Base-by-base conservation (phyloP, 2,888 invertebrate genomes). In the Labia minor region DNA sequence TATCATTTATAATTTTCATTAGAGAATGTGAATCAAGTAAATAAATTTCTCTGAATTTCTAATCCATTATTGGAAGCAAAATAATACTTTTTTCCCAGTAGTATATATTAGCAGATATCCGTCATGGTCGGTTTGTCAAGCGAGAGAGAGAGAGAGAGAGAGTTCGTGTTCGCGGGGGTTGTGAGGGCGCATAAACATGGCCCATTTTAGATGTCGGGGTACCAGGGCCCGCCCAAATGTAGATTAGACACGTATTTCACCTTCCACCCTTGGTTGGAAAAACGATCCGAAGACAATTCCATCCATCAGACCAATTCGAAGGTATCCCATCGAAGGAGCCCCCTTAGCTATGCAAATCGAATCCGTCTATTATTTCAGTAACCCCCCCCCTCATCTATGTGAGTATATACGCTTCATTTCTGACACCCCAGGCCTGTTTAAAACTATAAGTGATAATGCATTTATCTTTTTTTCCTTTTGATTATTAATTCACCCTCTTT, bases 211-310 rank as follows among this genome's bases (percentile, higher is more conserved):
- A 26, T 26, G 26, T 26, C 8, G n/a, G n/a, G 11, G 6, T 8
- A 11, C 33, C 33, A 49, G 49, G 49, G 49, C 3, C 26, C 26
- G 26, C 26, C 26, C 26, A 49, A 49, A 49, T 49, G 16, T 14
- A 49, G 49, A 49, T 49, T 49, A 49, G 49, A 49, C 49, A 49
- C 49, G 49, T 49, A 49, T 49, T 49, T 49, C 49, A 49, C 49
- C 49, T 49, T 49, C 49, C 49, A 8, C 26, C 26, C 26, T 26
- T 8, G 26, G 26, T 26, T 6, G 26, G 26, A 26, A 26, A 26
- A 26, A 26, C 26, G 26, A 26, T 26, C 26, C 2, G 49, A 49
- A 49, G 49, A 49, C 49, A 49, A 49, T 49, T 49, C 49, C 49
- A 49, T 49, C 49, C 49, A 49, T 49, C 49, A 16, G 16, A 49